Base-by-base conservation (phyloP, 2,113 vertebrate genomes). In the Psephotus haematonotus region DNA sequence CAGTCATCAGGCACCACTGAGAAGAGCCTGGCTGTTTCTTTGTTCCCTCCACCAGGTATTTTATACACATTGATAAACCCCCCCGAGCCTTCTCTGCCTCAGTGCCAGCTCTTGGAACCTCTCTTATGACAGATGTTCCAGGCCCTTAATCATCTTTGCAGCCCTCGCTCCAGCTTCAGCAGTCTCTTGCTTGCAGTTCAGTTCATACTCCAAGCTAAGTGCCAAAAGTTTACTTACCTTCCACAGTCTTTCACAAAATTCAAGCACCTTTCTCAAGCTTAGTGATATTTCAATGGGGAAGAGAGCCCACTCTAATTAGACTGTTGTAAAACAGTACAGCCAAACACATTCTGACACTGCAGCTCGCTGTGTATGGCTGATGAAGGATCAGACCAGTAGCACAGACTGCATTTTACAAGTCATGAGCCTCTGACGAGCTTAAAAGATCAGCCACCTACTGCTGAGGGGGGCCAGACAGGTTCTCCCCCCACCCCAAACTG, bases 401-500 rank as follows among this genome's bases (percentile, higher is more conserved):
- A 76, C 28, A 90, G 46, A 77, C 25, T 70, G 46, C 33, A 53
- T 94, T 94, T 85, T 64, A 55, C 11, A 60, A 65, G 53, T 33
- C 37, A 70, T 3, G 15, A 95, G 47, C 27, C 57, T 64, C 35
- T 72, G 29, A 83, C 1, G 2, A 88, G 62, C 47, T 91, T 87
- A 82, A 41, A 93, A 85, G 44, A 85, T 72, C 79, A 90, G 70
- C 14, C 79, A 80, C 59, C 39, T 85, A 82, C 27, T 77, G 70
- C 59, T 65, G 59, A 93, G 23, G 0, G 2, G 14, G 87, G 63
- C 9, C 41, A 57, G n/a, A 82, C 16, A 35, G 20, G 8, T 3
- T 31, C 39, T 17, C 11, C 17, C 39, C 17, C 9, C 7, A 9
- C 3, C 0, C 24, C 7, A 22, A 69, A 49, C 3, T 3, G 1